phyloP scores from a whole-genome alignment of 2,113 vertebrate genomes.

The Pygoscelis antarcticus region DNA sequence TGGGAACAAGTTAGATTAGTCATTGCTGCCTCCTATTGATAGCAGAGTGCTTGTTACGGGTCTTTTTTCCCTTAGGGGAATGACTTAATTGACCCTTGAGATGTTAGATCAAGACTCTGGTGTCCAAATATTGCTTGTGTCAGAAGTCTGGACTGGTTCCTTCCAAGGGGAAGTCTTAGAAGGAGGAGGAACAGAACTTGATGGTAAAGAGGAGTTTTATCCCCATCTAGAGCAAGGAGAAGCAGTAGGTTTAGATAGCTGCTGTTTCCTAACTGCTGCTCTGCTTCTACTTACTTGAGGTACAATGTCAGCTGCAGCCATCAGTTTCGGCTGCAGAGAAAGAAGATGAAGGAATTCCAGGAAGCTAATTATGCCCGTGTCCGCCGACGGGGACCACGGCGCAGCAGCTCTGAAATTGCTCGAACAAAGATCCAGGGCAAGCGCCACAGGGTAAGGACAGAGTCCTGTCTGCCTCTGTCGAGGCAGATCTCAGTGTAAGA shows the following conservation, averaged over 20 bases:
- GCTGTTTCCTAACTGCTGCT: not conserved
- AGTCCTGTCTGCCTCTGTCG: not conserved
- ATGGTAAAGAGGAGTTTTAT: not conserved
- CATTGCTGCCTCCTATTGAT: not conserved
- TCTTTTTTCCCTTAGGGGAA: constrained; percentile 16
- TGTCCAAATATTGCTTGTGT: constrained; percentile 21
- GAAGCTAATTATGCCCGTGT: constrained; percentile 75
- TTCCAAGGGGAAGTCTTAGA: not conserved
- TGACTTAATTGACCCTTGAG: constrained; percentile 36
- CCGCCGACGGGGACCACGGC: constrained; percentile 83
- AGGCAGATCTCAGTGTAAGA: not conserved
- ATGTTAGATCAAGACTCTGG: constrained; percentile 8
- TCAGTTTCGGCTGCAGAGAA: constrained; percentile 88
- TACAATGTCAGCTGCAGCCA: constrained; percentile 98
- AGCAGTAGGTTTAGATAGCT: not conserved
- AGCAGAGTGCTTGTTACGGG: not conserved
- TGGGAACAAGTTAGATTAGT: not conserved
- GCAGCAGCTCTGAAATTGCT: constrained; percentile 85
- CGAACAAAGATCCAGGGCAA: constrained; percentile 87
- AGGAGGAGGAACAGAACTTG: not conserved
- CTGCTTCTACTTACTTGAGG: constrained; percentile 66
- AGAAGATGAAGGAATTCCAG: constrained; percentile 81
- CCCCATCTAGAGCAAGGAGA: not conserved
- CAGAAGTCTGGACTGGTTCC: constrained; percentile 12
- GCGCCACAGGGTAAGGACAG: constrained; percentile 82